Conservation (phyloP, 2,797 vertebrate species). For the Iguana delicatissima region DNA sequence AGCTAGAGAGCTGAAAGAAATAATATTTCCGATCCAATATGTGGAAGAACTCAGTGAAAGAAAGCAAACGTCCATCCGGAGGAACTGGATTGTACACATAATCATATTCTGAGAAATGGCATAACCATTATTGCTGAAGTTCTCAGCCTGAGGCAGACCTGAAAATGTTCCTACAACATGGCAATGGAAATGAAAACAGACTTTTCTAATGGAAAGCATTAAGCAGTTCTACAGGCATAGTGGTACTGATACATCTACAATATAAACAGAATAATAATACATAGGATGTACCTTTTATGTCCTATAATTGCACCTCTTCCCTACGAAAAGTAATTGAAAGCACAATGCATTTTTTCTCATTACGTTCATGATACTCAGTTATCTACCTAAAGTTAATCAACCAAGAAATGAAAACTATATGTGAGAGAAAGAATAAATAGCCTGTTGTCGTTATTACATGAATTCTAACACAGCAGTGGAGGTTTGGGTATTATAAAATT, state of each 20-base stretch:
- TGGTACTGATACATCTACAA: slow-evolving; percentile 4
- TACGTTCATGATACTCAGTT: slow-evolving; percentile 22
- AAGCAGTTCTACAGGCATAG: background rate
- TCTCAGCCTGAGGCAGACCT: slow-evolving; percentile 13
- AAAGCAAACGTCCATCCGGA: slow-evolving; percentile 1
- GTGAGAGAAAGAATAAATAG: slow-evolving; percentile 17
- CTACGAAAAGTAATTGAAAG: slow-evolving; percentile 17
- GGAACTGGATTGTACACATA: background rate
- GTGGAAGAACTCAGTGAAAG: background rate
- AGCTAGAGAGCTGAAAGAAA: slow-evolving; percentile 13
- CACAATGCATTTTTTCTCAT: slow-evolving; percentile 10
- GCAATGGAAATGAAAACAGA: slow-evolving; percentile 10
- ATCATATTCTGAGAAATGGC: slow-evolving; percentile 22
- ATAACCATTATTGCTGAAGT: slow-evolving; percentile 17
- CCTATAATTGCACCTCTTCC: slow-evolving; percentile 18
- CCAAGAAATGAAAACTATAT: slow-evolving; percentile 39
- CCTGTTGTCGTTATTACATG: slow-evolving; percentile 20
- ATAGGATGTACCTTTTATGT: background rate
- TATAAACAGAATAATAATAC: slow-evolving; percentile 29
- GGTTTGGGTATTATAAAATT: slow-evolving; percentile 1
- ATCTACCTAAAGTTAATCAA: slow-evolving; percentile 29
- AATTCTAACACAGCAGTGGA: slow-evolving; percentile 1
- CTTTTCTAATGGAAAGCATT: background rate
- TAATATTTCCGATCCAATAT: background rate
- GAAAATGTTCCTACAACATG: slow-evolving; percentile 20